These are phyloP conservation scores for Vipera latastei DNA, from an alignment of 2,797 vertebrate genomes.

Conservation along the genomic window DNA sequence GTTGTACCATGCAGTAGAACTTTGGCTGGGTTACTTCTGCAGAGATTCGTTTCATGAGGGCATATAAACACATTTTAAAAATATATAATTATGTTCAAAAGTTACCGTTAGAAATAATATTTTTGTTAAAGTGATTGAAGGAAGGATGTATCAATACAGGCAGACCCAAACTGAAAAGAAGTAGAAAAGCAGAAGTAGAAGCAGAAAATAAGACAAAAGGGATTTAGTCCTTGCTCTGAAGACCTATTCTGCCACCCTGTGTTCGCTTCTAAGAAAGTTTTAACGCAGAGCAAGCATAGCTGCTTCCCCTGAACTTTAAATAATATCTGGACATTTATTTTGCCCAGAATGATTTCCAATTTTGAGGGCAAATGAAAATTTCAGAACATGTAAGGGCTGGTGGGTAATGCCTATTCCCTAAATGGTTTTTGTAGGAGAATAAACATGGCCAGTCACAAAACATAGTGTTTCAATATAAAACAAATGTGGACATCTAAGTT, in stretches of 20 bases:
- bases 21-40: background rate
- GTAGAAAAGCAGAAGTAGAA: no score
- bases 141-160: background rate
- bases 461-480: background rate
- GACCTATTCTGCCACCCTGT: constrained; percentile 48
- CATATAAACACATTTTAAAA: background rate
- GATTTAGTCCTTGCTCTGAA: background rate
- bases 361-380: background rate
- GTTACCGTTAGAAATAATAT: background rate
- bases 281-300: background rate
- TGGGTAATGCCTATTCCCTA: background rate
- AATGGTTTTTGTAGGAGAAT: background rate
- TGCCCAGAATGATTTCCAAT: background rate
- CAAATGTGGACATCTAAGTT: background rate
- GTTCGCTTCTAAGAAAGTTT: constrained; percentile 29
- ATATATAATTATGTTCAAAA: background rate
- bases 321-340: background rate
- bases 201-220: background rate
- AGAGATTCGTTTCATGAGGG: background rate
- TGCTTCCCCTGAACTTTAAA: background rate
- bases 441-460: background rate
- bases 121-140: background rate
- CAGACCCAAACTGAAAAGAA: background rate
- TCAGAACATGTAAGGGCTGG: background rate
- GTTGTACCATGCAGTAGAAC: background rate